These are phyloP conservation scores for Myotis davidii DNA, from an alignment of 2,113 vertebrate genomes.

Conservation along the genomic window DNA sequence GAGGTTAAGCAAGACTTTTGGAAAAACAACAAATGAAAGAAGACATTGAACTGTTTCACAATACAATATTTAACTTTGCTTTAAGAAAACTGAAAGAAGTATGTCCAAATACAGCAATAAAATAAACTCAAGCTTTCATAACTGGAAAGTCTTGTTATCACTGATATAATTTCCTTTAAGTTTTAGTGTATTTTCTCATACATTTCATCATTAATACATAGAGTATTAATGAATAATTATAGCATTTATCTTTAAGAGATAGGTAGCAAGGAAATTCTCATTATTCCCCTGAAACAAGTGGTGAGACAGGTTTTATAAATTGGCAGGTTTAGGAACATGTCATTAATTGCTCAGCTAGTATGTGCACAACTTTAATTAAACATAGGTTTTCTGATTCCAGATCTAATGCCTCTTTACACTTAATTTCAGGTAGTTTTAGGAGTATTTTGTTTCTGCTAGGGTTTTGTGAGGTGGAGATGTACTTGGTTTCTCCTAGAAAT, in stretches of 20 bases:
- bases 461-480: background rate
- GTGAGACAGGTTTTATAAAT: background rate
- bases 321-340: background rate
- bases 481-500: conserved; percentile 52
- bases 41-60: background rate
- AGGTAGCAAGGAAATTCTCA: background rate
- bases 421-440: background rate
- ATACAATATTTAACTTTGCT: conserved; percentile 7
- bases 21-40: conserved; percentile 49
- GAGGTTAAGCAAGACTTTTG: conserved; percentile 43
- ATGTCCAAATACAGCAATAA: background rate
- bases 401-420: background rate
- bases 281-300: background rate
- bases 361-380: background rate
- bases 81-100: conserved; percentile 17
- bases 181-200: conserved; percentile 36
- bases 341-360: background rate
- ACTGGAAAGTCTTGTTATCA: background rate
- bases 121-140: background rate
- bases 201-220: background rate
- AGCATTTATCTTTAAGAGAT: background rate
- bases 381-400: background rate
- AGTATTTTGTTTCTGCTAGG: background rate
- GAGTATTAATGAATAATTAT: background rate
- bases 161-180: background rate